A percentile compares a stretch with the other conserved stretches of the same genome.
These are phyloP conservation scores for Anniella stebbinsi DNA, from an alignment of 2,797 vertebrate genomes.

Conservation along the genomic window DNA sequence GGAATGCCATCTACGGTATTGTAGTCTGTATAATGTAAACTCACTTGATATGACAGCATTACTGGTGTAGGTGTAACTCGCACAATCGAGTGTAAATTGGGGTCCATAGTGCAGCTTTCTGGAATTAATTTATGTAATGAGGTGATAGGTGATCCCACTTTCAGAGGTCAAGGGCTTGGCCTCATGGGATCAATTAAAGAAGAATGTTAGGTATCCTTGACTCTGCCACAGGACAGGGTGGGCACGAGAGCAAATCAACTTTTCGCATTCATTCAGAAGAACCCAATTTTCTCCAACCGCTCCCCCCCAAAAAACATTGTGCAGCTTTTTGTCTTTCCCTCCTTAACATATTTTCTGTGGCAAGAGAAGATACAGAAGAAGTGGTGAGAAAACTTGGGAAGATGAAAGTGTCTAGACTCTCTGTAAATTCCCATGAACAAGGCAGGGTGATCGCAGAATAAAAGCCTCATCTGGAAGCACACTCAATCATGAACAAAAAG, in stretches of 20 bases:
- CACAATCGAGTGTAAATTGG: conserved; percentile 5
- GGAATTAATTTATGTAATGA: conserved; percentile 1
- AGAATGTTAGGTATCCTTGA: neutral
- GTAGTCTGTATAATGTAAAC: conserved; percentile 23
- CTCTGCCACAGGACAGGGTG: neutral
- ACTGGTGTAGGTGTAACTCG: neutral
- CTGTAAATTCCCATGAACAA: neutral
- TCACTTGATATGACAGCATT: neutral
- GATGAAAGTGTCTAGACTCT: neutral
- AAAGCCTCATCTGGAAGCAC: neutral
- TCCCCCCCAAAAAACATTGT: neutral
- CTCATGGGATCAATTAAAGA: neutral
- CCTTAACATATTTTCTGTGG: neutral
- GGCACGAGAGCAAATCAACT: neutral
- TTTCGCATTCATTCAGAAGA: neutral
- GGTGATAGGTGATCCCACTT: neutral
- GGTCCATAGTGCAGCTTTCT: neutral
- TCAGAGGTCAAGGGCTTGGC: neutral
- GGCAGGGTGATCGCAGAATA: neutral
- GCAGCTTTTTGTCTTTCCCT: neutral
- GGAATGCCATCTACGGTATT: conserved; percentile 16
- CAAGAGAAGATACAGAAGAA: neutral
- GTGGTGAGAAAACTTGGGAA: neutral
- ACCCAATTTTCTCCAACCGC: neutral
- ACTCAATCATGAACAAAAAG: neutral